A percentile compares a stretch with the other conserved stretches of the same genome.
Evolutionary conservation across 2,888 invertebrate species (phyloP).

Genomic region (Craniophora ligustri): DNA sequence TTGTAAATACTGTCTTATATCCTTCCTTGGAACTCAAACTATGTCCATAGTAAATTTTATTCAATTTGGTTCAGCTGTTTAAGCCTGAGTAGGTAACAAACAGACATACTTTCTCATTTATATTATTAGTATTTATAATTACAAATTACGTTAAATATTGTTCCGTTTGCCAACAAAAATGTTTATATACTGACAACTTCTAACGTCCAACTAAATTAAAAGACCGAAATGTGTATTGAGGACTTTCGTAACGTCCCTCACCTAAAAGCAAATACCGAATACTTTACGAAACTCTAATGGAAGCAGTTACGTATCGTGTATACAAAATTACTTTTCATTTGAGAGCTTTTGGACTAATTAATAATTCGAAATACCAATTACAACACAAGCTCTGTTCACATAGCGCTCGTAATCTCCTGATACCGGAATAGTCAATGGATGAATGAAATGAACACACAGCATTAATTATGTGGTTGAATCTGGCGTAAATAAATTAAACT

Average conservation of each 20-base stretch:
- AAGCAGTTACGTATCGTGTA: not conserved
- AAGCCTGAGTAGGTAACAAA: no score
- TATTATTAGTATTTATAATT: no score
- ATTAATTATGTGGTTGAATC: constrained; percentile 5
- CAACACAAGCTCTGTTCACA: not conserved
- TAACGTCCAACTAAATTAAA: constrained; percentile 6
- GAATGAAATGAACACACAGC: not conserved
- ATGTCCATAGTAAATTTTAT: no score
- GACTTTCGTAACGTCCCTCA: constrained; percentile 2
- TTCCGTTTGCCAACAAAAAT: no score
- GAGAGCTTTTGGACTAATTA: constrained; percentile 5
- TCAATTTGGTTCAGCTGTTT: no score
- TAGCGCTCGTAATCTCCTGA: not conserved
- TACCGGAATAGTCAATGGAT: not conserved
- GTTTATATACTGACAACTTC: no score
- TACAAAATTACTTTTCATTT: constrained; percentile 23
- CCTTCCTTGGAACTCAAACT: no score
- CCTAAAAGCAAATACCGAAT: not conserved
- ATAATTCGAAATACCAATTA: constrained; percentile 5
- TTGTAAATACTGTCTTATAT: no score
- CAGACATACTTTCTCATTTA: no score
- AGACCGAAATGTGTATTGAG: constrained; percentile 12
- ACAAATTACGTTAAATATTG: no score
- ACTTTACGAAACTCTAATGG: not conserved
- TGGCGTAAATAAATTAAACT: constrained; percentile 6